Percentiles rank a stretch among this genome's conserved stretches.
Conservation (phyloP, 2,888 invertebrate genomes). For the Margaritifera margaritifera region DNA sequence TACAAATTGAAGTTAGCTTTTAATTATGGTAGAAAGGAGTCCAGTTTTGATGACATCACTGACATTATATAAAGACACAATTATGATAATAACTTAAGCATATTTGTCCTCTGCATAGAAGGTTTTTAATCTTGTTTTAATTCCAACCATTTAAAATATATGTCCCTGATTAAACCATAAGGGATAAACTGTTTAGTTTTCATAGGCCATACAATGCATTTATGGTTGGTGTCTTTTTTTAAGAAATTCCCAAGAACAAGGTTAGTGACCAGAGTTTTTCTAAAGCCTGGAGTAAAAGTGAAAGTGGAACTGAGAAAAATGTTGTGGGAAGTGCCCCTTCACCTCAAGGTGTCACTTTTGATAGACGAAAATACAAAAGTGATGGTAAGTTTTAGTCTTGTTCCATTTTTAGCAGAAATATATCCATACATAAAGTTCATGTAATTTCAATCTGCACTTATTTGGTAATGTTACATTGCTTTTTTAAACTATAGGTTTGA, state of each 20-base stretch:
- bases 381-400: slow-evolving; percentile 52
- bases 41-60: too few species aligned
- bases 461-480: too few species aligned
- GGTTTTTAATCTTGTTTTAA: too few species aligned
- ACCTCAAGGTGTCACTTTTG: slow-evolving; percentile 47
- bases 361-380: slow-evolving; percentile 62
- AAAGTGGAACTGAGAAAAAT: slow-evolving; percentile 37
- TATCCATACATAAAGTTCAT: neutral
- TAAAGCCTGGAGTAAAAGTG: slow-evolving; percentile 65
- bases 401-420: slow-evolving; percentile 1
- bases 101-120: too few species aligned
- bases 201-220: neutral
- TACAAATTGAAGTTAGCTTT: too few species aligned
- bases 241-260: slow-evolving; percentile 37
- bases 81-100: too few species aligned
- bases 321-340: slow-evolving; percentile 33
- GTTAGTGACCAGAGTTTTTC: slow-evolving; percentile 59
- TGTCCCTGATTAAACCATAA: neutral
- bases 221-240: neutral
- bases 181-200: neutral
- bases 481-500: too few species aligned
- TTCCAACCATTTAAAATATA: too few species aligned
- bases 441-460: too few species aligned
- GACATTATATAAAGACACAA: too few species aligned
- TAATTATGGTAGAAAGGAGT: too few species aligned